phyloP scores from a whole-genome alignment of 1,140 invertebrate species.

The Conus ventricosus region DNA sequence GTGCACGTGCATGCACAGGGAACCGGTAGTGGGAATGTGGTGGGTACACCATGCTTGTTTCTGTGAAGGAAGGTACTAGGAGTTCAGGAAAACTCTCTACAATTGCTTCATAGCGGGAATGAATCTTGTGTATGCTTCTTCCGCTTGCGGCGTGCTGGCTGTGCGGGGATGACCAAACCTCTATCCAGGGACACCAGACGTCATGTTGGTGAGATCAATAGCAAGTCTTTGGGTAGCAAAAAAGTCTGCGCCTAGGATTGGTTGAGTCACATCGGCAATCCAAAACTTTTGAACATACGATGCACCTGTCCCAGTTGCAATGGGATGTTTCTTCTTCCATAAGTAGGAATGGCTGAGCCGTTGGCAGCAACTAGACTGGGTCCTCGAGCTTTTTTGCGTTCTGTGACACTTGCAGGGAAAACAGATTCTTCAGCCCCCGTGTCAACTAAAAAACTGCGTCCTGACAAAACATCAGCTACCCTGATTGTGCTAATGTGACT shows the following conservation, averaged over 20 bases:
- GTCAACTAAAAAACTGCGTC: neutral
- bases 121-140: neutral
- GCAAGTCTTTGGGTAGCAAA: neutral
- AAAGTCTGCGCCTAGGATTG: neutral
- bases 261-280: slow-evolving; percentile 1
- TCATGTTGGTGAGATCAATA: neutral
- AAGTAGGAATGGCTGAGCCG: neutral
- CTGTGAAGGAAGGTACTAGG: neutral
- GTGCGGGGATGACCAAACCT: neutral
- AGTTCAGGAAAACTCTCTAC: neutral
- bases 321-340: neutral
- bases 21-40: neutral
- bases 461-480: neutral
- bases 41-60: slow-evolving; percentile 18
- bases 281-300: neutral
- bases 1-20: slow-evolving; percentile 1
- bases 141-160: neutral
- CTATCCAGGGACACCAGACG: neutral
- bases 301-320: neutral
- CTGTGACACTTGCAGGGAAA: neutral
- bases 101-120: neutral
- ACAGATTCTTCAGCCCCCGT: slow-evolving; percentile 17
- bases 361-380: no score
- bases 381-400: no score
- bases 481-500: neutral